Base-by-base conservation (phyloP, 2,113 vertebrate species). In the Megalops atlanticus region DNA sequence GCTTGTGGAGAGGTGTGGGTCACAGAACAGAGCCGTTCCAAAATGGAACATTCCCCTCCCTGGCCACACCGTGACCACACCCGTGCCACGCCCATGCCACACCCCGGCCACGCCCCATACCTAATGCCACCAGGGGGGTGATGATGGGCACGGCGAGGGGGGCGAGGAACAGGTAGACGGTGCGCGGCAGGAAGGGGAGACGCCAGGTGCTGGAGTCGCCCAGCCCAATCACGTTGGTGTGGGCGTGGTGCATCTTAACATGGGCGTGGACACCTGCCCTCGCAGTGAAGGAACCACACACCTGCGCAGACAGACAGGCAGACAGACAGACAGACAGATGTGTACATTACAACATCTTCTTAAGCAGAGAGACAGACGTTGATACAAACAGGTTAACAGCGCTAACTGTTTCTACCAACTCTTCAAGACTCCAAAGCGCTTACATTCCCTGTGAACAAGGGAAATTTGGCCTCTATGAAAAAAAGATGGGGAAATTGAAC, bases 171-270 rank as follows among this genome's bases (percentile, higher is more conserved):
- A 98, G 95, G 90, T 98, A 98, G 81, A 96, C 0, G 0, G 86
- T 86, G 43, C 96, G 93, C 41, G 96, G 94, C 83, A 98, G 92
- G 85, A 84, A 92, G 0, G 97, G 96, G 70, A 93, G 41, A 77
- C 95, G 96, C 97, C 97, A 98, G 0, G 93, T 93, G 90, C 96
- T 98, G 52, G 97, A 99, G 90, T 99, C 97, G 0, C 97, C 97
- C 80, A 98, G 87, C 24, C 96, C 96, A 0, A 98, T 90, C 78
- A 98, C 38, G 0, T 98, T 99, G 71, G 97, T 99, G 86, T 99
- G 96, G 74, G 93, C 95, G 0, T 99, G 97, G 84, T 98, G 97
- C 78, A 97, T 81, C 89, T 97, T 98, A 24, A 98, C 92, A 0
- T 99, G 97, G 11, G 93, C 95, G 0, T 93, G 90, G 14, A 89